Evolutionary conservation across 2,797 vertebrate genomes (phyloP), one percentile per base, ranked within the genome.

Genomic region (Poeciliopsis gracilis): DNA sequence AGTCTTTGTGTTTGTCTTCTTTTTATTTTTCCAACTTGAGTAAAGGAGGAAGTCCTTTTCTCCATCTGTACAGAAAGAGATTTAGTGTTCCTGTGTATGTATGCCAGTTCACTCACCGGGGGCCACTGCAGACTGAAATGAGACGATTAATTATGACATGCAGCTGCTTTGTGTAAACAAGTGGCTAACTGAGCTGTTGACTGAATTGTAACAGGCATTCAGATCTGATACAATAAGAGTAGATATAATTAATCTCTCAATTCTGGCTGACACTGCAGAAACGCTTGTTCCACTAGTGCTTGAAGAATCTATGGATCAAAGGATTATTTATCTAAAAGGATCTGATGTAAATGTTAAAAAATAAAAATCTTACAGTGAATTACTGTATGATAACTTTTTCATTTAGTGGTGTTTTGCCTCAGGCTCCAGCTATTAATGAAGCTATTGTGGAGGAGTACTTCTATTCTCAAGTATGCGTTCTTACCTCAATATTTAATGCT

Each of bases 161-260:
- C 66, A 69, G 66, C 66, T 43, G 23, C 25, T 69, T 43, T 67
- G 36, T 67, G 38, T 43, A 45, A 43, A 69, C 38, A 69, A 69
- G 38, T 43, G 20, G 5, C 23, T n/a, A 70, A 70, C 25, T 70
- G 12, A 45, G 23, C 41, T 45, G 41, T 70, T 25, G 41, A n/a
- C 12, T 67, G 63, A 67, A 11, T 12, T 67, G 63, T 9, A 38
- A 41, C 33, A 23, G 38, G 36, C 36, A 70, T 70, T 70, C 67
- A 70, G 67, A n/a, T 13, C 41, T n/a, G 25, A 70, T 43, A 70
- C 41, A 70, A 70, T 28, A 12, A 45, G 67, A 16, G 25, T 23
- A 70, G 41, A 38, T 69, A 12, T 43, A 43, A 69, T 69, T 69
- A n/a, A 41, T 69, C 25, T 70, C 45, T 41, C 41, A 45, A 70